These are phyloP conservation scores for Scomber scombrus DNA, from an alignment of 2,113 vertebrate genomes.

Conservation along the genomic window DNA sequence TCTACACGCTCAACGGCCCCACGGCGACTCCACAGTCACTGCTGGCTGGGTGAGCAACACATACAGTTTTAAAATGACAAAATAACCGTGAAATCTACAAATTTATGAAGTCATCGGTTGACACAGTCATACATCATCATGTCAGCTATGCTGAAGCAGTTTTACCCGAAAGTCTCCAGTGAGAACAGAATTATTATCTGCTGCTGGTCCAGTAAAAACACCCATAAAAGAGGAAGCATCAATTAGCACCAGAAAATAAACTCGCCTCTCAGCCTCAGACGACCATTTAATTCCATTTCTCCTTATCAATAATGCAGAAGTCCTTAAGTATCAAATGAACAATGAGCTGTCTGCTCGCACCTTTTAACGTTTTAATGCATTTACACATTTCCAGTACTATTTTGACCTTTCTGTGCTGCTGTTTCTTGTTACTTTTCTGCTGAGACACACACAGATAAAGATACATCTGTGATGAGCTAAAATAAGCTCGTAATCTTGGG, in stretches of 20 bases:
- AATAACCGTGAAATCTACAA: no score
- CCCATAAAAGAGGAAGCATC: conserved; percentile 12
- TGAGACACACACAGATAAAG: no score
- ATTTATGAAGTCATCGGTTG: not conserved
- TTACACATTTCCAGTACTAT: no score
- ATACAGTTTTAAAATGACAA: not conserved
- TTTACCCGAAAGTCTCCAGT: not conserved
- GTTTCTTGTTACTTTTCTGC: no score
- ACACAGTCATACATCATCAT: not conserved
- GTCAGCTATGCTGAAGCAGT: conserved; percentile 5
- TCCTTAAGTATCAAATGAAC: conserved; percentile 25
- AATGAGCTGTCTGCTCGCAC: conserved; percentile 14
- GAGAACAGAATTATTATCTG: conserved; percentile 21
- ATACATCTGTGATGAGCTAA: no score
- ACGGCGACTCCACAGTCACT: conserved; percentile 89
- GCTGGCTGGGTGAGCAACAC: conserved; percentile 87
- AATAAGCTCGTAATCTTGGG: no score
- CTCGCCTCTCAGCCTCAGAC: conserved; percentile 17
- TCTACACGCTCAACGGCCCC: conserved; percentile 91
- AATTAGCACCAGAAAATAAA: conserved; percentile 35
- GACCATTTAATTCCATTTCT: conserved; percentile 57
- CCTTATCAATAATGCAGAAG: conserved; percentile 62
- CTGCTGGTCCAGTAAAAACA: conserved; percentile 14
- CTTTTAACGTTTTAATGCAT: not conserved
- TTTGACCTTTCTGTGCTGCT: no score